Evolutionary conservation across 2,113 vertebrate genomes (phyloP).

Genomic region (Uria lomvia): DNA sequence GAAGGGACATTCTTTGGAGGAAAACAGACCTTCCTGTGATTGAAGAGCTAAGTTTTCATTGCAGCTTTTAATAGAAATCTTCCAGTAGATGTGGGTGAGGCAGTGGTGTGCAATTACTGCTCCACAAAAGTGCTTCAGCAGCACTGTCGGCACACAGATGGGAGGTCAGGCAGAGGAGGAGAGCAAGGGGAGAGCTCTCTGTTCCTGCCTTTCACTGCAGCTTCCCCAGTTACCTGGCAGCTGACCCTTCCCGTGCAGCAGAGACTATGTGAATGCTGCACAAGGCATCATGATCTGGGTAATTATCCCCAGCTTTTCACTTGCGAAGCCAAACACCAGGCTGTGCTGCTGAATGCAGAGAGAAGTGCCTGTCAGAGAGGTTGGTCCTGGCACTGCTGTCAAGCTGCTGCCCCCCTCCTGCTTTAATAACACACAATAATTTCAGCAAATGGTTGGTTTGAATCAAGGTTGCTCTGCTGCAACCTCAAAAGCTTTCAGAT

Average conservation of each 20-base stretch:
- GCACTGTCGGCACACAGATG: accelerated
- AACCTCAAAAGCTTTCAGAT: neutral
- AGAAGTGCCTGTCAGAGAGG: neutral
- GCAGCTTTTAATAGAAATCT: neutral
- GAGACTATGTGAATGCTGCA: neutral
- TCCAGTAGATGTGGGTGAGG: neutral
- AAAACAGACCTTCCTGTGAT: neutral
- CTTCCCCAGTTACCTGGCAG: neutral
- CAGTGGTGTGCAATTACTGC: neutral
- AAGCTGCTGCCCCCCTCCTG: neutral
- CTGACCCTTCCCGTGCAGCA: neutral
- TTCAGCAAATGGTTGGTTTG: neutral
- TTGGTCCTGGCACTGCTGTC: neutral
- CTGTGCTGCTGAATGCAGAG: neutral
- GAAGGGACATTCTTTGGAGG: neutral
- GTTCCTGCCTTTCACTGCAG: neutral
- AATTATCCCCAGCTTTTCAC: neutral
- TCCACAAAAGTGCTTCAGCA: neutral
- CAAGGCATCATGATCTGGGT: neutral
- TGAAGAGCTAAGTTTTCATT: neutral
- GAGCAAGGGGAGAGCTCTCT: neutral
- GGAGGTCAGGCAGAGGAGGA: neutral
- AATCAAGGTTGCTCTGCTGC: neutral
- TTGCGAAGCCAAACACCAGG: neutral
- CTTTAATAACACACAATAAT: neutral